Evolutionary conservation across 2,888 invertebrate species (phyloP).

Genomic region (Empis livida): DNA sequence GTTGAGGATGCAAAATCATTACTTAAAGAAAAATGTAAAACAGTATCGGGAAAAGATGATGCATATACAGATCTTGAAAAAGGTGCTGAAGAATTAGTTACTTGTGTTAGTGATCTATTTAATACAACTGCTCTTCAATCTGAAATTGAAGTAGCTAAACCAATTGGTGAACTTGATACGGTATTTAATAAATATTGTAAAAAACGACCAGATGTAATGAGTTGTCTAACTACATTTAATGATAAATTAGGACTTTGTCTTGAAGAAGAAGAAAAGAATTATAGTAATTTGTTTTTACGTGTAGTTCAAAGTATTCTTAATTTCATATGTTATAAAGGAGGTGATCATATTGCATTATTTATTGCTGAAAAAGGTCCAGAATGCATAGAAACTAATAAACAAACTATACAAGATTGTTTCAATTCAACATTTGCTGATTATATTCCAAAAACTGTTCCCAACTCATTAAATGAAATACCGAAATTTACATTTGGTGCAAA

Average conservation of each 20-base stretch:
- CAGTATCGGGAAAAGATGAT: conserved; percentile 45
- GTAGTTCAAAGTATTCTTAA: conserved; percentile 55
- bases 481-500: conserved; percentile 45
- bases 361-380: conserved; percentile 71
- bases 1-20: conserved; percentile 39
- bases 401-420: conserved; percentile 47
- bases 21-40: conserved; percentile 51
- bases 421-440: conserved; percentile 47
- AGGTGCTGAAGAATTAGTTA: conserved; percentile 28
- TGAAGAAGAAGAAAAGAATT: conserved; percentile 45
- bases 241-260: conserved; percentile 49
- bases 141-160: conserved; percentile 57
- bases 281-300: conserved; percentile 47
- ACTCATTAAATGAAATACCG: conserved; percentile 32
- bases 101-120: conserved; percentile 33
- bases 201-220: conserved; percentile 34
- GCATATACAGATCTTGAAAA: conserved; percentile 43
- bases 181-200: conserved; percentile 64
- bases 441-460: conserved; percentile 26
- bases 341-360: conserved; percentile 70
- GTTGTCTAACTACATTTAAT: conserved; percentile 47
- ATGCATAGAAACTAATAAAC: conserved; percentile 49
- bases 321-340: conserved; percentile 68
- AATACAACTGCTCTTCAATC: conserved; percentile 43
- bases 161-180: conserved; percentile 50